Evolutionary conservation across 2,113 vertebrate genomes (phyloP).

Genomic region (Apeltes quadracus): DNA sequence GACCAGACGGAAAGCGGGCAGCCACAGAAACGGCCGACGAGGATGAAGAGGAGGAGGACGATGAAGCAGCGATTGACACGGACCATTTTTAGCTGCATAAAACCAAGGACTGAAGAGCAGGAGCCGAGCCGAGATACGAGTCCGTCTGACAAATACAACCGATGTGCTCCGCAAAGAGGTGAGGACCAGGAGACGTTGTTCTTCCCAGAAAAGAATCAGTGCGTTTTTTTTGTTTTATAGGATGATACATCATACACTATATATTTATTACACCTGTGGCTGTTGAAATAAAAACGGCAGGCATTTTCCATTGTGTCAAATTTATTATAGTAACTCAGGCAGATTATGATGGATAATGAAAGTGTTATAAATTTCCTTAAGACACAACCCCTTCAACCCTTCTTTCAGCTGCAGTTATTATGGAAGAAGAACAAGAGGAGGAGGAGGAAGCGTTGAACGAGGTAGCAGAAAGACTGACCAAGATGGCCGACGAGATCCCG

Average conservation of each 20-base stretch:
- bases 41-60: slow-evolving; percentile 27
- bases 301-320: not conserved
- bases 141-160: accelerated
- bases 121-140: accelerated
- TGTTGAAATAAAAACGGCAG: not conserved
- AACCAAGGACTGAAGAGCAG: not conserved
- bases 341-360: not conserved
- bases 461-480: slow-evolving; percentile 30
- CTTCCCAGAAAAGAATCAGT: not conserved
- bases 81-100: slow-evolving; percentile 51
- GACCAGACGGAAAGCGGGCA: not conserved
- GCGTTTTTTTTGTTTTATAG: not conserved
- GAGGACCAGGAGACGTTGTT: not conserved
- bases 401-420: not conserved
- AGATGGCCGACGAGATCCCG: slow-evolving; percentile 59
- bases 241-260: not conserved
- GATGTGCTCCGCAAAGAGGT: not conserved
- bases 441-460: not conserved
- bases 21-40: not conserved
- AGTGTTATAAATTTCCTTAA: not conserved
- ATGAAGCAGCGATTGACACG: slow-evolving; percentile 12
- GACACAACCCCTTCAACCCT: not conserved
- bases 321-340: no score
- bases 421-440: accelerated
- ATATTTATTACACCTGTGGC: not conserved